Evolutionary conservation across 1,140 invertebrate genomes (phyloP).

Genomic region (Ooceraea biroi): DNA sequence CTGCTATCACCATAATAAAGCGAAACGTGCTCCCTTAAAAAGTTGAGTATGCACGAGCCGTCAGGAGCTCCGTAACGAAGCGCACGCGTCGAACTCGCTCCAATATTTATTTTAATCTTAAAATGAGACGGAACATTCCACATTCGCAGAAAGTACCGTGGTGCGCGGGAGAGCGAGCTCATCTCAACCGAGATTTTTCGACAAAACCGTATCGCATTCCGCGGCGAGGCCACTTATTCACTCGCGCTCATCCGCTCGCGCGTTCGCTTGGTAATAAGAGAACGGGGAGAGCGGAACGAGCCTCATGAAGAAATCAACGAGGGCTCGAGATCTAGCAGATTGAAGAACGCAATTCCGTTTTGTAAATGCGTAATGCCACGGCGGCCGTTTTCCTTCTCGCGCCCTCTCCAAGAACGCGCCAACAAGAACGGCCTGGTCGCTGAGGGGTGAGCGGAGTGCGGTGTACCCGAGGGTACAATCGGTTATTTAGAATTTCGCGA

Average conservation of each 20-base stretch:
- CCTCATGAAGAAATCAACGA: constrained; percentile 73
- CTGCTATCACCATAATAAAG: background rate
- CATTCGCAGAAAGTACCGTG: constrained; percentile 33
- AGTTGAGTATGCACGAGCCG: background rate
- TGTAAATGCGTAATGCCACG: constrained; percentile 76
- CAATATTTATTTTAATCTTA: constrained; percentile 60
- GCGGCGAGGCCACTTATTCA: background rate
- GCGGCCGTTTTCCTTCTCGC: constrained; percentile 31
- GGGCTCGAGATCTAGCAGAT: constrained; percentile 51
- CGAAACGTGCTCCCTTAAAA: background rate
- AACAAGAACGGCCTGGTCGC: too few species aligned
- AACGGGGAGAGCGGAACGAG: constrained; percentile 32
- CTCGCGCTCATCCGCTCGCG: background rate
- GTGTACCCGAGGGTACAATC: constrained; percentile 75
- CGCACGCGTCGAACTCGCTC: constrained; percentile 22
- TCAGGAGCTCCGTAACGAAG: background rate
- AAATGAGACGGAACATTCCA: constrained; percentile 12
- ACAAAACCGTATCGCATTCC: constrained; percentile 13
- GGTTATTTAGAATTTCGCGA: constrained; percentile 80
- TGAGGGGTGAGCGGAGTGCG: background rate
- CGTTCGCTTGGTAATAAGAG: constrained; percentile 13
- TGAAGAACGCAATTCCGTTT: constrained; percentile 81
- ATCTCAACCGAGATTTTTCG: constrained; percentile 42
- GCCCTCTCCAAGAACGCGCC: constrained; percentile 50
- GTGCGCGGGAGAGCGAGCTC: constrained; percentile 9